phyloP scores from a whole-genome alignment of 2,113 vertebrate species.

The Aldabrachelys gigantea region DNA sequence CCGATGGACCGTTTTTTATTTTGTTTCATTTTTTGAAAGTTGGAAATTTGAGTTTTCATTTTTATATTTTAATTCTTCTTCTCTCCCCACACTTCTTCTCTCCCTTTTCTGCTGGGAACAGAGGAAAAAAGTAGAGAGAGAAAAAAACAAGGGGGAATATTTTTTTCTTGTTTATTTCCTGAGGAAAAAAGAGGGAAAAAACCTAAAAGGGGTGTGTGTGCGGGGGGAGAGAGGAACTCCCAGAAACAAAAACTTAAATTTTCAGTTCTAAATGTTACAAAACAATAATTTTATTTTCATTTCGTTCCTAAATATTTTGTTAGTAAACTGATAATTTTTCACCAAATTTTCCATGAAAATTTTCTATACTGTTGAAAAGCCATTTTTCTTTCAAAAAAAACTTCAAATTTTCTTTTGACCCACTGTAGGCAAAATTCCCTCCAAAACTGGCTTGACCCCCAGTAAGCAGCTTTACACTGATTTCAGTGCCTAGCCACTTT shows the following conservation, averaged over 20 bases:
- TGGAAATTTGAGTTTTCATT: neutral
- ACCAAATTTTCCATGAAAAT: neutral
- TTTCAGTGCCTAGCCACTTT: neutral
- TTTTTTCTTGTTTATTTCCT: neutral
- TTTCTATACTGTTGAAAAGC: neutral
- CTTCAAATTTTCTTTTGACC: neutral
- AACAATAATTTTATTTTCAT: neutral
- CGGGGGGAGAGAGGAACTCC: too few relatives aligned
- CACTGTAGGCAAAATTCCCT: neutral
- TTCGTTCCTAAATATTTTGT: neutral
- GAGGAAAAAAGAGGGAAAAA: neutral
- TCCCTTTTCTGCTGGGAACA: neutral
- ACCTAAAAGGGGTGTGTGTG: neutral
- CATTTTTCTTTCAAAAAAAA: neutral
- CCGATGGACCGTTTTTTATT: neutral
- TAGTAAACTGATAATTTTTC: neutral
- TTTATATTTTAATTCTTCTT: neutral
- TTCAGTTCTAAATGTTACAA: neutral
- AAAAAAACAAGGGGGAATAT: neutral
- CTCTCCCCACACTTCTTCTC: neutral
- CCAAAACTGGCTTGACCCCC: neutral
- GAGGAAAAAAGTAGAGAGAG: neutral
- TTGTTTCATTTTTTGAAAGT: neutral
- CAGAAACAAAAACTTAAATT: neutral
- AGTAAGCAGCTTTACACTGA: neutral